Conservation (phyloP, 2,113 vertebrate species). For the Larimichthys crocea region DNA sequence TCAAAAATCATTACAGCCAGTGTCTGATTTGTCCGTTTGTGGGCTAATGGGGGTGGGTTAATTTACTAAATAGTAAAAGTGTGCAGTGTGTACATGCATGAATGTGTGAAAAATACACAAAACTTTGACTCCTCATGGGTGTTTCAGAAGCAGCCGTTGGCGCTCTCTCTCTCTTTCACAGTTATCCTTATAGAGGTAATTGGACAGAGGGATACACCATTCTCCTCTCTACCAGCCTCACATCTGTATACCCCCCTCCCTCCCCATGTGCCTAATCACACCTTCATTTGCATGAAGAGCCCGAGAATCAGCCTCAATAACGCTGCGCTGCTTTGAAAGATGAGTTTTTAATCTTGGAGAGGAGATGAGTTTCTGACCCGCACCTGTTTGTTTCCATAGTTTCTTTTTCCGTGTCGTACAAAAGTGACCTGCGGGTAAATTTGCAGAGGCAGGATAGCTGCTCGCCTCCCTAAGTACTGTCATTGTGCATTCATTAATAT, state of each 20-base stretch:
- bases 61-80: background rate
- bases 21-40: too few relatives aligned
- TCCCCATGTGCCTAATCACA: slow-evolving; percentile 83
- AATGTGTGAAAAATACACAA: slow-evolving; percentile 20
- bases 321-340: slow-evolving; percentile 87
- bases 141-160: slow-evolving; percentile 56
- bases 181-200: slow-evolving; percentile 84
- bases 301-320: slow-evolving; percentile 89
- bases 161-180: slow-evolving; percentile 80
- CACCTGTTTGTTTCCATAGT: slow-evolving; percentile 79
- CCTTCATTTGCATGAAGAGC: slow-evolving; percentile 90
- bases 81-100: background rate
- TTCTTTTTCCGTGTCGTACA: slow-evolving; percentile 78
- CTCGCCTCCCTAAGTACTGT: slow-evolving; percentile 81
- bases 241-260: slow-evolving; percentile 63
- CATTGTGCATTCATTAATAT: slow-evolving; percentile 91
- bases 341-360: slow-evolving; percentile 96
- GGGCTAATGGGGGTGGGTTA: too few relatives aligned
- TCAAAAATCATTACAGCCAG: too few relatives aligned
- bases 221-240: slow-evolving; percentile 83
- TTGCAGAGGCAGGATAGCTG: slow-evolving; percentile 86
- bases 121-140: slow-evolving; percentile 51
- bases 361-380: slow-evolving; percentile 95
- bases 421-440: slow-evolving; percentile 89
- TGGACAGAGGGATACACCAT: slow-evolving; percentile 85